Base-by-base conservation (phyloP, 2,888 invertebrate genomes). In the Gnatocerus cornutus region DNA sequence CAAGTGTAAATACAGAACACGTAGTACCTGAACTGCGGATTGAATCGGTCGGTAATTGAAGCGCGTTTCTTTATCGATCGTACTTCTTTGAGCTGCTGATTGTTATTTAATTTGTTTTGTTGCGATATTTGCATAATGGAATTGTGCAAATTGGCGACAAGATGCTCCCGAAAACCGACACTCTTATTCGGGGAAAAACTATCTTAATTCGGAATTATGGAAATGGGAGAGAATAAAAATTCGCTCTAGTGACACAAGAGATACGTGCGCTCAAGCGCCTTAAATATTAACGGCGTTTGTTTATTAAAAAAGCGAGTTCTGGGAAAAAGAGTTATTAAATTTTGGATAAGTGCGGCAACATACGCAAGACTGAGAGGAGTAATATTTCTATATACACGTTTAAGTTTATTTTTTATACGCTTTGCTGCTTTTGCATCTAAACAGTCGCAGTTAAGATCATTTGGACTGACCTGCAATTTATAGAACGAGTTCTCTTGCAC, bases 81-180 rank as follows among this genome's bases (percentile, higher is more conserved):
- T 65, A 66, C 41, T 68, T 55, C 62, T 68, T 63, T 63, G 58
- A 63, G 58, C 29, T 39, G 52, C 41, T 63, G 63, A 68, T 68
- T 68, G 68, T 68, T 68, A 68, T 68, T 68, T 63, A 68, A 68
- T 68, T 68, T 68, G 63, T 68, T 68, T 59, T 63, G 63, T 56
- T 56, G 56, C 52, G 13, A 41, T 14, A 63, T 68, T 68, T 63
- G 50, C 68, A 68, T 63, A 68, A 68, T 29, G 46, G 29, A 59
- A 59, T 59, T 59, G 45, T 9, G 33, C 46, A 46, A 59, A 59
- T 59, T 59, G 29, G 29, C 46, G 30, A 46, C 30, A 46, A 46
- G 46, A 59, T 33, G 59, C 59, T 9, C 8, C 41, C 33, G 27
- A 59, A 59, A 59, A 59, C 13, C 46, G 46, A 45, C 46, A 56